Evolutionary conservation across 2,888 invertebrate species (phyloP), one percentile per base, ranked within the genome.

Genomic region (Epicampocera succincta): DNA sequence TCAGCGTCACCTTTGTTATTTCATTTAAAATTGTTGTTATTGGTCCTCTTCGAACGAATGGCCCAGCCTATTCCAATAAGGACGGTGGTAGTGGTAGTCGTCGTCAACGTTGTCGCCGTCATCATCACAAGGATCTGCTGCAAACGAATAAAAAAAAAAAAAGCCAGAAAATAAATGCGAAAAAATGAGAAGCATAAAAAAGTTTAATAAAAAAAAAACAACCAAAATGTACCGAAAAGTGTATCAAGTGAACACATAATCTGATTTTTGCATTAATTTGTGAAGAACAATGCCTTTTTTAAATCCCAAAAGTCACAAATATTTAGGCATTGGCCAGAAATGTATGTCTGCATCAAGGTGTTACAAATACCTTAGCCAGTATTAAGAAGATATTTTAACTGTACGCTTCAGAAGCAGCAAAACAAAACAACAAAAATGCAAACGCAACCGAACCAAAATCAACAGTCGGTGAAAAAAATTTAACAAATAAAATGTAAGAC

Each of bases 1-100:
- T 90, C 90, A 89, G 88, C 90, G 89, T 90, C 90, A 90, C 90
- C 90, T 90, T 89, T 90, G 86, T 85, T 84, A 85, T 78, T 82
- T 82, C 82, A 82, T 82, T 78, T 71, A 82, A 75, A 78, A 75
- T 78, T 82, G 58, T 73, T 81, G 68, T 72, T 76, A 75, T 68
- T 72, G 66, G 54, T 48, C 56, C 38, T 48, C 12, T 74, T 52
- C 54, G 21, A 50, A 40, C 44, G 44, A 65, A 66, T 44, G 63
- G 33, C 33, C 54, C 60, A 58, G 60, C 66, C 74, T 78, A 78
- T 82, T 82, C 65, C 78, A 82, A 72, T 75, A 78, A 78, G 78
- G 78, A 78, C 65, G 82, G 74, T 60, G 82, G 74, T 78, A 71
- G 82, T 77, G 72, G 61, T 56, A 54, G 71, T 71, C 46, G 33